phyloP scores from a whole-genome alignment of 2,888 invertebrate species.

The Caenorhabditis wallacei region DNA sequence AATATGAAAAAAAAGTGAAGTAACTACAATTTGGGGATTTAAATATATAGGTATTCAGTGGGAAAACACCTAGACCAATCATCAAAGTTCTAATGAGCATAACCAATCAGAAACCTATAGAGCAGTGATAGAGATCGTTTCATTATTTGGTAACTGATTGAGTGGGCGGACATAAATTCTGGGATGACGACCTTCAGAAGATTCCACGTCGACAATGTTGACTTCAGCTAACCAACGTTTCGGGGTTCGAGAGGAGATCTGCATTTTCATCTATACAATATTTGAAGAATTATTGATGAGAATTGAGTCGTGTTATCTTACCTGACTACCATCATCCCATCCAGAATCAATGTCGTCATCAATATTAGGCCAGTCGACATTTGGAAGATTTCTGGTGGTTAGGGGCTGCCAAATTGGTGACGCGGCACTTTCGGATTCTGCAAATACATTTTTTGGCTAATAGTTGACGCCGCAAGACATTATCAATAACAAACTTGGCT shows the following conservation, averaged over 20 bases:
- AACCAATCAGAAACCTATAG: constrained; percentile 28
- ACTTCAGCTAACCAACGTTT: constrained; percentile 77
- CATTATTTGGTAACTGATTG: constrained; percentile 40
- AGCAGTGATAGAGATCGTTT: constrained; percentile 65
- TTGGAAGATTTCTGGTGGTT: constrained; percentile 69
- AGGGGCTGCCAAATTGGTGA: constrained; percentile 77
- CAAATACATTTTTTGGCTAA: too few relatives aligned
- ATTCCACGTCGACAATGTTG: constrained; percentile 73
- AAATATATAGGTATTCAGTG: background rate
- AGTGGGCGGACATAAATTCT: constrained; percentile 70
- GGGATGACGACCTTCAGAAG: constrained; percentile 66
- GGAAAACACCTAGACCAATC: background rate
- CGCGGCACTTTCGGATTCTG: constrained; percentile 57
- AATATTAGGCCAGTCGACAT: constrained; percentile 72
- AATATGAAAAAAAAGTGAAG: constrained; percentile 30
- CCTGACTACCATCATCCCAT: constrained; percentile 73
- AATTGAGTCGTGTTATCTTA: constrained; percentile 1
- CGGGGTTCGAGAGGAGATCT: constrained; percentile 57
- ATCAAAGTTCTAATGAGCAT: constrained; percentile 7
- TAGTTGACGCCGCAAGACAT: too few relatives aligned
- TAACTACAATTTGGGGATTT: background rate
- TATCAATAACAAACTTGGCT: background rate
- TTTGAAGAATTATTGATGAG: background rate
- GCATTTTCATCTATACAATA: constrained; percentile 55
- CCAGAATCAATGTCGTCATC: constrained; percentile 76